Percentiles rank a stretch among this genome's conserved stretches.
Conservation (phyloP, 2,888 invertebrate species). For the Drosophila anomalata region DNA sequence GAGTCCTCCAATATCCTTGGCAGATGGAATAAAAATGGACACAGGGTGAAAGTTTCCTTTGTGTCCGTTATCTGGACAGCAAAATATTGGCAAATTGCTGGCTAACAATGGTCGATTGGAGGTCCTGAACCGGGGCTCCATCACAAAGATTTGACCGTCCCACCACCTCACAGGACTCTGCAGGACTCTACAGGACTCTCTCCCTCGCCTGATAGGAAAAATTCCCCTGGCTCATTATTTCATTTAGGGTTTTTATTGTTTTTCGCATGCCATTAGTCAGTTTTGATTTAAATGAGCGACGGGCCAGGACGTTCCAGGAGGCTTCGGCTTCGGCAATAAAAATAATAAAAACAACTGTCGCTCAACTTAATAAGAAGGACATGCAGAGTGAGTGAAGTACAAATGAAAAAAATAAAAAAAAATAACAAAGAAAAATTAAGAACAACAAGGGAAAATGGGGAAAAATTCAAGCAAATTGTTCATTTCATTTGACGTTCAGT, state of each 20-base stretch:
- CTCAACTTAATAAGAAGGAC: constrained; percentile 77
- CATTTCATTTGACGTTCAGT: constrained; percentile 46
- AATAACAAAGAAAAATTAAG: constrained; percentile 14
- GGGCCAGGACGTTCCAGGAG: not conserved
- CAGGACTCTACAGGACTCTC: constrained; percentile 13
- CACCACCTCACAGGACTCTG: not conserved
- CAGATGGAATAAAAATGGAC: not conserved
- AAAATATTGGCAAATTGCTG: constrained; percentile 58
- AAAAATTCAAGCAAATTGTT: constrained; percentile 55
- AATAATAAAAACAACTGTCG: constrained; percentile 81
- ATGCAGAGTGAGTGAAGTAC: constrained; percentile 15
- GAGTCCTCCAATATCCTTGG: not conserved
- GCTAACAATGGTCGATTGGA: constrained; percentile 25
- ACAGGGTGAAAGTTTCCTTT: constrained; percentile 18
- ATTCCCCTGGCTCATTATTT: constrained; percentile 70
- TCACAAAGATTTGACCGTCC: not conserved
- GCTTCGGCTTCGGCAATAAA: constrained; percentile 59
- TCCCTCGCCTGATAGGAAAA: not conserved
- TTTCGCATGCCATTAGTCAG: constrained; percentile 81
- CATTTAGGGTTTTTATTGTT: constrained; percentile 80
- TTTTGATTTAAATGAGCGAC: constrained; percentile 73
- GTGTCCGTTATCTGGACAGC: constrained; percentile 44
- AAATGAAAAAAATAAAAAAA: constrained; percentile 17
- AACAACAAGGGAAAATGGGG: constrained; percentile 35
- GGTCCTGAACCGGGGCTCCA: constrained; percentile 11